Evolutionary conservation across 2,797 vertebrate genomes (phyloP), one percentile per base, ranked within the genome.

Genomic region (Xerus rutilus): DNA sequence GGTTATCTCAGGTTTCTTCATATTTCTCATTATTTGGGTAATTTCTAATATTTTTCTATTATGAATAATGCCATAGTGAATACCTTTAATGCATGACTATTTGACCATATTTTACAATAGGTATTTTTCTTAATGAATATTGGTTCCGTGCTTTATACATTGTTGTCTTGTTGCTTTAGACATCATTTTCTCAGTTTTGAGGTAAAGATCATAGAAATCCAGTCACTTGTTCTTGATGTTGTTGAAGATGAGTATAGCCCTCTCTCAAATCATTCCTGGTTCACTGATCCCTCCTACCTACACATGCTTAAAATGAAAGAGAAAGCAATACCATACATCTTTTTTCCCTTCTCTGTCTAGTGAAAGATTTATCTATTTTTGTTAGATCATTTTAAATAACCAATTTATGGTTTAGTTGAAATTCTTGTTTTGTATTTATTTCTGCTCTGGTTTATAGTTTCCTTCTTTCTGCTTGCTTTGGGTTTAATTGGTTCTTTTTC

Each of bases 101-200:
- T 76, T 93, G 21, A 5, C 45, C 14, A 32, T 67, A 57, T 79
- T 79, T 84, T 47, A 35, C 17, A 89, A 23, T n/a, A 70, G 28
- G 20, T 87, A 49, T 17, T 85, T 78, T 72, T 89, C 57, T 79
- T 85, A 94, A 70, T 85, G 54, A 81, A 86, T 85, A 30, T 57
- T 62, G 21, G 39, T 49, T 43, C 78, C 76, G 9, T 91, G 52
- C 74, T 93, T 93, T 43, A 85, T 6, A 47, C 3, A 45, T 96
- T 86, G 32, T 89, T 85, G n/a, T 23, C 39, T 85, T 3, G 32
- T 93, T 70, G 5, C 20, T 62, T 14, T 7, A 84, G 39, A n/a
- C 21, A 84, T 89, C 35, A 47, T 84, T 90, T 54, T 72, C 45
- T 84, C 30, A 70, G 28, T 90, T 93, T 93, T 74, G 57, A 86